Percentiles rank a stretch among this genome's conserved stretches.
phyloP scores from a whole-genome alignment of 2,888 invertebrate genomes.

The Ametastegia equiseti region DNA sequence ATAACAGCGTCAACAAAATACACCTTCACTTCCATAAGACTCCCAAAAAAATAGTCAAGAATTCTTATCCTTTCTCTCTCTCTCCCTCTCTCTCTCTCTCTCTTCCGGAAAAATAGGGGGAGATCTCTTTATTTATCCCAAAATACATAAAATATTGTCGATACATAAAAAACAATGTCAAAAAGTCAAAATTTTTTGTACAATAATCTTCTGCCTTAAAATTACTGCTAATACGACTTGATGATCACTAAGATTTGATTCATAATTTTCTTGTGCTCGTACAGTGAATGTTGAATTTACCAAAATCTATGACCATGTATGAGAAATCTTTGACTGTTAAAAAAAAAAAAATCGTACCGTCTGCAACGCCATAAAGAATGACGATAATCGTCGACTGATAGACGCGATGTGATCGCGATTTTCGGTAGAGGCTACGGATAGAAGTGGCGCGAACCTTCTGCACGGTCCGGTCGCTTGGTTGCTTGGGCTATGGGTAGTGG shows the following conservation, averaged over 20 bases:
- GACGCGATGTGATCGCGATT: background rate
- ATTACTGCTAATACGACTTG: background rate
- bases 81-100: no score
- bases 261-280: background rate
- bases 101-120: background rate
- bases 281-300: background rate
- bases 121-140: background rate
- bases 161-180: no score
- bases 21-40: background rate
- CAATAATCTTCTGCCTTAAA: background rate
- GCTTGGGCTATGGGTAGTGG: conserved; percentile 44
- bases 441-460: conserved; percentile 43
- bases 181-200: background rate
- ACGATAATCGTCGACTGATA: background rate
- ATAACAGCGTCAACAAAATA: background rate
- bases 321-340: no score
- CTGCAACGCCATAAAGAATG: background rate
- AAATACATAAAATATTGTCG: background rate
- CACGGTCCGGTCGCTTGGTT: conserved; percentile 29
- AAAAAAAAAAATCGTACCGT: background rate
- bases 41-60: background rate
- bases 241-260: background rate
- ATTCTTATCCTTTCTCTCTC: no score
- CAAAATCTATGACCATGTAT: background rate
- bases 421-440: conserved; percentile 12